Base-by-base conservation (phyloP, 2,113 vertebrate genomes). In the Andinoacara biseriatus region DNA sequence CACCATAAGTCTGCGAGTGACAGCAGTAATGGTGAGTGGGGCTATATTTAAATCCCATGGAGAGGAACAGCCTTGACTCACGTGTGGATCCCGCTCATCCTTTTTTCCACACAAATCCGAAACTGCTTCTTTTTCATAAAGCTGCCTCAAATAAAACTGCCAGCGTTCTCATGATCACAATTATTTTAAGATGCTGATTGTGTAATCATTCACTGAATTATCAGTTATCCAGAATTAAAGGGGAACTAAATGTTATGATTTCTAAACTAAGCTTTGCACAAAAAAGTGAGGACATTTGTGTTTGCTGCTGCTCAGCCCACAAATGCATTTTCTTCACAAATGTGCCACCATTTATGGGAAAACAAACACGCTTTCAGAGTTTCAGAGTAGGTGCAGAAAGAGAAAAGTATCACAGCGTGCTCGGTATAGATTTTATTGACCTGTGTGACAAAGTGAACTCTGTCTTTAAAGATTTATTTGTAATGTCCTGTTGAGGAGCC, bases 1-100 rank as follows among this genome's bases (percentile, higher is more conserved):
- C 90, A 88, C 75, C 15, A 17, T 85, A 85, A 88, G 86, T 84
- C 81, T 85, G 67, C 81, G 89, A 91, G 84, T 92, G 92, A 91
- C 89, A 90, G 89, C 86, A 74, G 87, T 90, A 89, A 91, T 82
- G 88, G 86, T 26, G 74, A 86, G 69, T 52, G 78, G 7, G 62
- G 85, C 90, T 93, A 91, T 92, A 90, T 94, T 91, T 93, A 93
- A 92, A 93, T 82, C 72, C 63, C n/a, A 2, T 80, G 76, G 80
- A 86, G 84, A 91, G 83, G 76, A 89, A 86, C 85, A 84, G 90
- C 82, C 75, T 84, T 91, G 92, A 91, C 87, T 94, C 88, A 86
- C 76, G 61, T 84, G 74, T 63, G 74, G 83, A 90, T 35, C 65
- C 26, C 26, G 15, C 5, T 33, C 83, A 85, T 90, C 80, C 76